phyloP scores from a whole-genome alignment of 2,797 vertebrate species.

The Anguilla obscura region DNA sequence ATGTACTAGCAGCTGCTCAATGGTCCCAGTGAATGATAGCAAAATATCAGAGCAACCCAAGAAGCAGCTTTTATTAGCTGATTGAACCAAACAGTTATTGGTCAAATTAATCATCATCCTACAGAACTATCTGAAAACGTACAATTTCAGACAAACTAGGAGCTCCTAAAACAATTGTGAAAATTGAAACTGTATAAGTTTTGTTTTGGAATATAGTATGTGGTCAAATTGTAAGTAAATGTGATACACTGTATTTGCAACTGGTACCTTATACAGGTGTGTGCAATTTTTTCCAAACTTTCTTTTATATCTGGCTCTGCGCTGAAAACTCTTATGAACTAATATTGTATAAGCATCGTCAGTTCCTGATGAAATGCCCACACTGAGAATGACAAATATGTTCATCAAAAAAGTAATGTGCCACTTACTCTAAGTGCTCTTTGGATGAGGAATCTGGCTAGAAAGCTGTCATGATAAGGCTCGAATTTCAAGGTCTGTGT shows the following conservation, averaged over 20 bases:
- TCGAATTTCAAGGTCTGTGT: conserved; percentile 77
- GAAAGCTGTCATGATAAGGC: conserved; percentile 76
- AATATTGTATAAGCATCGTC: neutral
- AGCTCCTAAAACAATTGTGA: neutral
- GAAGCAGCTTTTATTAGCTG: neutral
- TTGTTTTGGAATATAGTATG: neutral
- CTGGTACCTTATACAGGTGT: neutral
- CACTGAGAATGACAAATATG: neutral
- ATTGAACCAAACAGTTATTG: neutral
- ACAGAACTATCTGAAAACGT: neutral
- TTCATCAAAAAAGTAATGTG: neutral
- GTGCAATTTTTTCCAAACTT: neutral
- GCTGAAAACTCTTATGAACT: neutral
- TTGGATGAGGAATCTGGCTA: conserved; percentile 73
- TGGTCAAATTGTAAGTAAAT: neutral
- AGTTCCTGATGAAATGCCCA: too few species aligned
- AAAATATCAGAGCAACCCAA: neutral
- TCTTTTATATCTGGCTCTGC: neutral
- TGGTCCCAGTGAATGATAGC: neutral
- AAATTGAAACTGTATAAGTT: neutral
- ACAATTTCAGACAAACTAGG: neutral
- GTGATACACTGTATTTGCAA: neutral
- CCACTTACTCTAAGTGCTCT: conserved; percentile 72
- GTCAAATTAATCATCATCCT: neutral
- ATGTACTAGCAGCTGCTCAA: neutral